Percentiles rank a stretch among this genome's conserved stretches.
Evolutionary conservation across 2,113 vertebrate genomes (phyloP).

Genomic region (Fulmarus glacialis): DNA sequence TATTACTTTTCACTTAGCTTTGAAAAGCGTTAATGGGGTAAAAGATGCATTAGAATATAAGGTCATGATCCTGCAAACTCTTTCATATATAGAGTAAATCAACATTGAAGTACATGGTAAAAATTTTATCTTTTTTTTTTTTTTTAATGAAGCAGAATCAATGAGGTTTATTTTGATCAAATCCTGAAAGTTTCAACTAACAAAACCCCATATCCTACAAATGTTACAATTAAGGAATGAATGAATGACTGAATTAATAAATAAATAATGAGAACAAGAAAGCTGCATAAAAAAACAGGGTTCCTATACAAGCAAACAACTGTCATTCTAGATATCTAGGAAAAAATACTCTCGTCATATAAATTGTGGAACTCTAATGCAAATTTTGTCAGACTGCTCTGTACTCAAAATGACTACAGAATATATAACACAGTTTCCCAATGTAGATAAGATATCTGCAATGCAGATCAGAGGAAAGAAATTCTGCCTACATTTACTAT

Average conservation of each 20-base stretch:
- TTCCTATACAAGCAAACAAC: background rate
- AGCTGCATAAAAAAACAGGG: fast-evolving
- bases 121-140: background rate
- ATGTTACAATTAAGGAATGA: background rate
- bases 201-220: background rate
- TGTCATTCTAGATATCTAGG: background rate
- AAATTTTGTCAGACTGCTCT: background rate
- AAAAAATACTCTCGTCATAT: background rate
- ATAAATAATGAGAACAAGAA: background rate
- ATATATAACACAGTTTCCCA: background rate
- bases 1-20: background rate
- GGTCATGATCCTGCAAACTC: background rate
- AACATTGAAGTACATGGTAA: background rate
- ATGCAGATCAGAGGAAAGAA: conserved; percentile 36
- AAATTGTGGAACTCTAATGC: background rate
- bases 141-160: background rate
- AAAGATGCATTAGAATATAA: background rate
- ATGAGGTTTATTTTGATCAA: background rate
- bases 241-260: background rate
- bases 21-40: background rate
- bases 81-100: background rate
- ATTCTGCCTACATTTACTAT: background rate
- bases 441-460: background rate
- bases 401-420: background rate
- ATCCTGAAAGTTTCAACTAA: background rate